Evolutionary conservation across 1,140 invertebrate genomes (phyloP), one percentile per base, ranked within the genome.

Genomic region (Mamestra configurata): DNA sequence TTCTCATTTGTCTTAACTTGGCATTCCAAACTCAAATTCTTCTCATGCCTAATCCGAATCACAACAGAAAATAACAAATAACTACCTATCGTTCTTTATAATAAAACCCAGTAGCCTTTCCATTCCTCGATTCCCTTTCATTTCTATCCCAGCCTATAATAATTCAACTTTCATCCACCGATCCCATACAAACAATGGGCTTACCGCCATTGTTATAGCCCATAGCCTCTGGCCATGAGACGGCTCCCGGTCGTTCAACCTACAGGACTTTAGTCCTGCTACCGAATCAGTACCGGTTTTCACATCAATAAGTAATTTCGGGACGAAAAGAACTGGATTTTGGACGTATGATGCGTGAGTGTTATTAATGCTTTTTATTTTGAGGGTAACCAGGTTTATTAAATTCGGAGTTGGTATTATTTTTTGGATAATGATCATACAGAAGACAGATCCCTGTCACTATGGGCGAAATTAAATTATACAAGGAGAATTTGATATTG

Each of bases 221-320:
- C 22, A 55, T 8, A n/a, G 70, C 49, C 66, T 53, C 59, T 31
- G 78, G 35, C 78, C 79, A 73, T 79, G 57, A 57, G 22, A 71
- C 77, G 40, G 66, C 49, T 61, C 37, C 71, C 49, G 79, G 79
- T 80, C 79, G 68, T 64, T 80, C 27, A 55, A 61, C 72, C 72
- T 31, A 10, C 71, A 76, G 79, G 79, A 80, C 77, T 37, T 31
- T 7, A 27, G 24, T 61, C 73, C 73, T 76, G 73, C 53, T 37
- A 37, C 73, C 73, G 73, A 76, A 76, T 75, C 53, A 49, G 37
- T 76, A 75, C 72, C 72, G 72, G 72, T 75, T 46, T 55, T 37
- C 1, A 43, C 55, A 64, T 76, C 57, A 76, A 46, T 64, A 20
- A 43, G 37, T 46, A 59, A 76, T 76, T 76, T 49, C 24, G 37